A percentile compares a stretch with the other conserved stretches of the same genome.
These are phyloP conservation scores for Hippotragus niger DNA, from an alignment of 2,113 vertebrate genomes.

Conservation along the genomic window DNA sequence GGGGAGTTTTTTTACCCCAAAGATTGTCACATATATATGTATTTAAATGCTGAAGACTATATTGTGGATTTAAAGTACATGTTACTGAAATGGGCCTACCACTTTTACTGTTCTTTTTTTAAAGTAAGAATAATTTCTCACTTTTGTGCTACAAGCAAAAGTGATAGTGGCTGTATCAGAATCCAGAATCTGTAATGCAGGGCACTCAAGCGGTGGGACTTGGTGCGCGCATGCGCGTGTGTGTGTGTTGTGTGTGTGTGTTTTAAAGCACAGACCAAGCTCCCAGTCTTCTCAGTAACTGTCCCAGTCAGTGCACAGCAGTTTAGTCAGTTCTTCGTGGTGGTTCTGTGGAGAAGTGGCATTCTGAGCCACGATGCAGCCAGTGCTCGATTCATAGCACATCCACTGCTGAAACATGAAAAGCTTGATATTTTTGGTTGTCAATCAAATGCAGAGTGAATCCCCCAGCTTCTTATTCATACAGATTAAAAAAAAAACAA, in stretches of 20 bases:
- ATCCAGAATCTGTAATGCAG: neutral
- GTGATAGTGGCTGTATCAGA: neutral
- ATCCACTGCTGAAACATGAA: constrained; percentile 12
- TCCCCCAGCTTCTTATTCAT: constrained; percentile 69
- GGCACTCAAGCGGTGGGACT: neutral
- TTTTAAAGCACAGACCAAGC: neutral
- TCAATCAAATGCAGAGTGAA: constrained; percentile 59
- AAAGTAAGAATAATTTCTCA: neutral
- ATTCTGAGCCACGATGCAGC: neutral
- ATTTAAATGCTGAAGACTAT: neutral
- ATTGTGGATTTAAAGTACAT: neutral
- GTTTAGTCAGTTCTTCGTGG: neutral
- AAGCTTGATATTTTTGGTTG: constrained; percentile 47
- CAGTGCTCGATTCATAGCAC: neutral
- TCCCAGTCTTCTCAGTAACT: neutral
- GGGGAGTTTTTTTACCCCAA: neutral
- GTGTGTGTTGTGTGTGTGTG: neutral
- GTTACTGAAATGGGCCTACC: neutral
- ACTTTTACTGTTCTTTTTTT: neutral
- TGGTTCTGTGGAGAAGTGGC: constrained; percentile 2
- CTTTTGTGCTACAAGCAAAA: neutral
- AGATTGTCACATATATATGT: neutral
- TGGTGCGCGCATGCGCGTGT: neutral
- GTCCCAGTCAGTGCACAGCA: neutral
- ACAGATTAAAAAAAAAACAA: constrained; percentile 21